Conservation (phyloP, 2,797 vertebrate genomes). For the Lindbergichthys nudifrons region DNA sequence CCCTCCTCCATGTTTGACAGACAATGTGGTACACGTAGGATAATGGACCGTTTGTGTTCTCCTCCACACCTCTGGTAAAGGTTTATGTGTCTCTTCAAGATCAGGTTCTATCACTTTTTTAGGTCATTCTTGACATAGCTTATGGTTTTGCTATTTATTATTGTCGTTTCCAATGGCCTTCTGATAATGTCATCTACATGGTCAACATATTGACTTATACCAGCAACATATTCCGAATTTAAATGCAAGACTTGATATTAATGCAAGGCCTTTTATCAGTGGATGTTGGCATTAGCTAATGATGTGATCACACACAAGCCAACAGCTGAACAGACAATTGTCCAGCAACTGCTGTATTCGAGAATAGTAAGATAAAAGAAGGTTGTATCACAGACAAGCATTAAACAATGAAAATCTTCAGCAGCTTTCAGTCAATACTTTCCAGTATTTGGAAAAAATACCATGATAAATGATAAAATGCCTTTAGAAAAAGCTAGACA, state of each 20-base stretch:
- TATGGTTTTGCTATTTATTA: neutral
- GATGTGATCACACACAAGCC: neutral
- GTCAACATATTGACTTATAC: neutral
- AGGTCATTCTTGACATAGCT: neutral
- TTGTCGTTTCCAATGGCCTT: neutral
- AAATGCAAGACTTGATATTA: neutral
- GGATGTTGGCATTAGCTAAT: neutral
- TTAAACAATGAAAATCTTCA: neutral
- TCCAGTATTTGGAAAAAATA: too few relatives aligned
- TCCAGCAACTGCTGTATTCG: neutral
- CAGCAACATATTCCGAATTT: neutral
- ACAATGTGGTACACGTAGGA: neutral
- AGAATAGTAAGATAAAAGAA: neutral
- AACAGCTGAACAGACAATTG: neutral
- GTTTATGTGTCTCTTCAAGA: too few relatives aligned
- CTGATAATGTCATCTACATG: neutral
- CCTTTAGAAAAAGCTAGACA: too few relatives aligned
- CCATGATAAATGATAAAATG: too few relatives aligned
- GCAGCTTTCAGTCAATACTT: too few relatives aligned
- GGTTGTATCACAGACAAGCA: neutral
- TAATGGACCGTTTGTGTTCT: too few relatives aligned
- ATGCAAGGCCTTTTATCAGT: neutral
- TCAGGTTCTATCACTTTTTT: too few relatives aligned
- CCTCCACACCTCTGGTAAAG: too few relatives aligned
- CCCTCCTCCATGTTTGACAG: neutral